Evolutionary conservation across 2,888 invertebrate species (phyloP), one percentile per base, ranked within the genome.

Genomic region (Drosophila borborema): DNA sequence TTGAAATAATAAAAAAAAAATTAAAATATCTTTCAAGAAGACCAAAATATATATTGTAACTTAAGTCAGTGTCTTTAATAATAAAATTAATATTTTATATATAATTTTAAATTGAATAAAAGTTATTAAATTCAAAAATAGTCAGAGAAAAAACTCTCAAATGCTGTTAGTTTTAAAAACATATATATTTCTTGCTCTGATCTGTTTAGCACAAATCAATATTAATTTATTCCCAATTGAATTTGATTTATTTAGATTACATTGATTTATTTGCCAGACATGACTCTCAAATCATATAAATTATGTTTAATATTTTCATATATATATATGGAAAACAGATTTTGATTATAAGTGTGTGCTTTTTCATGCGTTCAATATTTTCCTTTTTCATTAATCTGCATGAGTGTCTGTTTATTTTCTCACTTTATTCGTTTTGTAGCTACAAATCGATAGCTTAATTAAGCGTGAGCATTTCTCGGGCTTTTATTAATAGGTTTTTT

Each of bases 361-460:
- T 45, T 16, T 1, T 6, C 58, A 16, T 20, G 58, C 58, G 58
- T 45, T 58, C 34, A 16, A 34, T 16, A 16, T 34, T 18, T 54
- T n/a, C 20, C 56, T 45, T 55, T 62, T 59, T 28, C 55, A 62
- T 56, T 36, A 60, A 46, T 66, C 61, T 72, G 64, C 31, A 65
- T 45, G 48, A 18, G 46, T 54, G 61, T 60, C 10, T 49, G 14
- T 40, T 4, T 18, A 9, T 49, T 14, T 60, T 28, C 1, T 36
- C 40, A 4, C 23, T 45, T 23, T 74, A 56, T 67, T 43, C 36
- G 38, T 74, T 85, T 64, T 65, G 36, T 61, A 56, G 56, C 63
- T 58, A 82, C 72, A 72, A 87, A 87, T 87, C 86, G 90, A 87
- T 87, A 89, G 87, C 73, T 86, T 87, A 87, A 87, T 87, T 90